Evolutionary conservation across 2,797 vertebrate species (phyloP).

Genomic region (Gastrophryne carolinensis): DNA sequence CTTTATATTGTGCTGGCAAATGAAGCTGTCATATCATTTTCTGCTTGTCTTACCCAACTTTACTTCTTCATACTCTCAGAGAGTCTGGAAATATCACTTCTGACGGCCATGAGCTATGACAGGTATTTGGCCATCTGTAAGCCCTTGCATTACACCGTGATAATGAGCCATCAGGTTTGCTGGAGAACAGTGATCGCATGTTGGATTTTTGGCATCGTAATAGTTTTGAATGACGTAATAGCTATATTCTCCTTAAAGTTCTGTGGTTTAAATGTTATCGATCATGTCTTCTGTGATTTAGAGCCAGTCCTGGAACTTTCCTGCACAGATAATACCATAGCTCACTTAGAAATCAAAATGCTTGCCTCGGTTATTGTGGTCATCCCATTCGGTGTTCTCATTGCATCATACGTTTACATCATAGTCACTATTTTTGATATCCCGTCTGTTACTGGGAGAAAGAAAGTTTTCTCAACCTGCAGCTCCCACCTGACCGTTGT

Average conservation of each 20-base stretch:
- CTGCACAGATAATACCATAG: neutral
- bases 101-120: conserved; percentile 61
- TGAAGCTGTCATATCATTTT: neutral
- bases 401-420: no score
- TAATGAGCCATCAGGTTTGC: neutral
- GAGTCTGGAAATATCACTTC: conserved; percentile 14
- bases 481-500: no score
- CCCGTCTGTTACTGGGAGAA: no score
- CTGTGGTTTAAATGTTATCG: neutral
- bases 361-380: no score
- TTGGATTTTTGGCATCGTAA: neutral
- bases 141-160: conserved; percentile 50
- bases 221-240: neutral
- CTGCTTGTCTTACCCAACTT: neutral
- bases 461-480: no score
- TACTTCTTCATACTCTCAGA: neutral
- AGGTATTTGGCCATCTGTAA: conserved; percentile 58
- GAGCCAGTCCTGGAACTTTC: neutral
- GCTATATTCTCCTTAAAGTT: neutral
- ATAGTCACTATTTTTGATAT: no score
- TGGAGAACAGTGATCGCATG: neutral
- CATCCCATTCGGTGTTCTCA: no score
- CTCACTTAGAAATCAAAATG: neutral
- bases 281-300: neutral
- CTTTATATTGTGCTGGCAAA: neutral